Evolutionary conservation across 2,888 invertebrate species (phyloP).

Genomic region (Orthosia gracilis): DNA sequence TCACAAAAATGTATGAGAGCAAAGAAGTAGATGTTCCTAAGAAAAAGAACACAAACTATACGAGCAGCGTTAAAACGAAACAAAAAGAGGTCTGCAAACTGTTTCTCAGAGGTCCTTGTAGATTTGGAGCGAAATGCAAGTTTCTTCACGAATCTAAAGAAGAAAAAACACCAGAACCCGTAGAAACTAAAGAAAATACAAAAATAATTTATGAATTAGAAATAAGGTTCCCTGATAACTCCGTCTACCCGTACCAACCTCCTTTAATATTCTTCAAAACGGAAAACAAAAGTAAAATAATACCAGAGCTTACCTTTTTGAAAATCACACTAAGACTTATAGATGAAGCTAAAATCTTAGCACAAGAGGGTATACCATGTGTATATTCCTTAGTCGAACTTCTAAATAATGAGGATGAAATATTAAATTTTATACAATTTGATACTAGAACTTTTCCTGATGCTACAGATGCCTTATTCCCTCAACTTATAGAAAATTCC

Average conservation of each 20-base stretch:
- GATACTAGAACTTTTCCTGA: conserved; percentile 89
- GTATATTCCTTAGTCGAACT: conserved; percentile 94
- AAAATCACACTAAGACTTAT: conserved; percentile 93
- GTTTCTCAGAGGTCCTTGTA: conserved; percentile 93
- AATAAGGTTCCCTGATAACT: conserved; percentile 93
- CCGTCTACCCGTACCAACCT: conserved; percentile 94
- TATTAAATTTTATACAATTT: conserved; percentile 91
- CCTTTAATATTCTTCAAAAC: conserved; percentile 94
- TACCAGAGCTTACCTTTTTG: conserved; percentile 92
- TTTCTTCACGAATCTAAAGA: conserved; percentile 93
- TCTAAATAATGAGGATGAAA: conserved; percentile 93
- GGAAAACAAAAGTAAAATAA: conserved; percentile 89
- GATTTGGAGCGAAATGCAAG: conserved; percentile 94
- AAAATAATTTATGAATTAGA: conserved; percentile 93
- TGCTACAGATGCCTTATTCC: conserved; percentile 91
- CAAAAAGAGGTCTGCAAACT: conserved; percentile 92
- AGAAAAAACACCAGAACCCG: conserved; percentile 72
- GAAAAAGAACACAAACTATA: conserved; percentile 82
- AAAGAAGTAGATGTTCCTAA: conserved; percentile 87
- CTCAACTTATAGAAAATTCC: conserved; percentile 89
- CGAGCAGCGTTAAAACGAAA: conserved; percentile 85
- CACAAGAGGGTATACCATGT: conserved; percentile 93
- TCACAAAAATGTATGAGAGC: conserved; percentile 90
- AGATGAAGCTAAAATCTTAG: conserved; percentile 92
- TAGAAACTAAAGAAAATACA: conserved; percentile 76